Evolutionary conservation across 2,113 vertebrate species (phyloP), one percentile per base, ranked within the genome.

Genomic region (Larimichthys polyactis): DNA sequence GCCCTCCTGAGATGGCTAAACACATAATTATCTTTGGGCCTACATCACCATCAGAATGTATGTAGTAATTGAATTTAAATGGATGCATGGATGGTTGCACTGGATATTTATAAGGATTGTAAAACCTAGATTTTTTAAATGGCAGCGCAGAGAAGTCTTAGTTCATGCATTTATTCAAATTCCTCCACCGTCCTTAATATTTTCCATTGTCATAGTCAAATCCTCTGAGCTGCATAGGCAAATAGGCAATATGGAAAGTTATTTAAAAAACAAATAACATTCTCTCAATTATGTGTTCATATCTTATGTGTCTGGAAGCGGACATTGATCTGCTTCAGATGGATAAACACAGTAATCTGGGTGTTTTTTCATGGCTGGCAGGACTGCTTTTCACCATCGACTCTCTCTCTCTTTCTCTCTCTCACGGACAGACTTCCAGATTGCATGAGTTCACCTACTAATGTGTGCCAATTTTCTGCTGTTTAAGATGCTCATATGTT

Each of bases 91-190:
- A 9, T 8, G 36, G 8, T 40, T 40, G 36, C 36, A 40, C 7
- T 54, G 60, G 77, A 67, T 83, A 85, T 89, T 83, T 68, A 85
- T 89, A 71, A 72, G 77, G 51, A 81, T 17, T 54, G 29, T 73
- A 17, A 82, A 81, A 48, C 11, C 72, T n/a, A 75, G 12, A 63
- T 75, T 82, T 60, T 86, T 72, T 27, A 71, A 80, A 75, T 14
- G 51, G 29, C 11, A 40, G 29, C 44, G 49, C 32, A 52, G 59
- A 55, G 44, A 73, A 66, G 67, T 72, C 63, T 74, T 68, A 64
- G 40, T 71, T 60, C 27, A 79, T 64, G 58, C 65, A 67, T 79
- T 67, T 11, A 83, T 87, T 84, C 4, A 79, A 60, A 69, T 83
- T 58, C 49, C 66, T 62, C 57, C 69, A 48, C 46, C 70, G 58